Evolutionary conservation across 2,888 invertebrate species (phyloP), one percentile per base, ranked within the genome.

Genomic region (Lordiphosa fenestrarum): DNA sequence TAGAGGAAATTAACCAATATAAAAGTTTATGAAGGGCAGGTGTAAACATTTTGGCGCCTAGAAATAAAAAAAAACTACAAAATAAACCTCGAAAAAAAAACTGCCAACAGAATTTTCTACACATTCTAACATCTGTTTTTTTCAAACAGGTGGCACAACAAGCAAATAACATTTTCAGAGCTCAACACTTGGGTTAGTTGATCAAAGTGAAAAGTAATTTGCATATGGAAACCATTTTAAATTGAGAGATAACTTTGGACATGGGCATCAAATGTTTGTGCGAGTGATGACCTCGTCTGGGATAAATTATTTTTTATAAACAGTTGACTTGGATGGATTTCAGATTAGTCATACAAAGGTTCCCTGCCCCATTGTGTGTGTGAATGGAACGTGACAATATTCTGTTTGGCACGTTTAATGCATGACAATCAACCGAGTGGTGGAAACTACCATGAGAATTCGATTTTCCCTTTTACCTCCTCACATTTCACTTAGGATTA

Each of bases 301-400:
- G 15, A 33, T 30, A 30, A 30, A 30, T 30, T 30, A 30, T 10
- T 30, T 30, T 30, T 30, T 10, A 30, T 30, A 30, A 30, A 30
- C 25, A 30, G 30, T 30, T 10, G 10, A 30, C 30, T 10, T 30
- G 30, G 30, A 44, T 44, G 44, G 53, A 30, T 58, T 69, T 69
- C 75, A 65, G 69, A 78, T 69, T 67, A 82, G 69, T 62, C 68
- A 66, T 59, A 15, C 33, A 2, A 21, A n/a, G 19, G 40, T 40
- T 19, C 3, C 9, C 9, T 6, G 23, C 23, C 23, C 6, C 23
- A 6, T 9, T 42, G 42, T 9, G 42, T 30, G 42, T 44, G 30
- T 30, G 30, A 15, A 15, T 44, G 44, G 44, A 30, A 76, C 84
- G 85, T 84, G 78, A 80, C 65, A 84, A 66, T 83, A 80, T 80